Base-by-base conservation (phyloP, 2,797 vertebrate species). In the Prionace glauca region DNA sequence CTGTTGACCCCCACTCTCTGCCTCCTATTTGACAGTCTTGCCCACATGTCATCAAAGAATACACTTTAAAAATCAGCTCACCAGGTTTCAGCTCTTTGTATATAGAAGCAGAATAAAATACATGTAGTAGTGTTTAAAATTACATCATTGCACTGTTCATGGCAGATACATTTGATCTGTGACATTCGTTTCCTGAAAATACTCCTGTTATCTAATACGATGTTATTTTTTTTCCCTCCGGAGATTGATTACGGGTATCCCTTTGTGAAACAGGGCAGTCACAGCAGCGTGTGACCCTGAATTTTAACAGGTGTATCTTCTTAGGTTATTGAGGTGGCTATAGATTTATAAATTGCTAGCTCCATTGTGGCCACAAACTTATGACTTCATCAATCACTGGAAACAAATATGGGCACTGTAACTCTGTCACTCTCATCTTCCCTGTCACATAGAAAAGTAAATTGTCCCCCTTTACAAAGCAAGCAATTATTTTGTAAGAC, bases 401-500 rank as follows among this genome's bases (percentile, higher is more conserved):
- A 26, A 77, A 95, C 71, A 95, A 77, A 95, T 32, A 18, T 50
- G 93, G 26, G 20, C 62, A 24, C 20, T 84, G 81, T 45, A 92
- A 41, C 69, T 92, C n/a, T 94, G 67, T 69, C 26, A 56, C 41
- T 32, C 69, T 94, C 93, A 71, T 74, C 69, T 50, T 56, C 72
- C 29, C 4, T 60, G 29, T 95, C 45, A 95, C 45, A n/a, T 32
- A 69, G 71, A 41, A 45, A 69, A 22, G 91, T 56, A 74, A 41
- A 71, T 32, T 95, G 50, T 77, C 71, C 45, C 93, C 56, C 71
- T 77, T 16, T 56, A 77, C 60, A 72, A 56, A 14, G 93, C 93
- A 95, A 95, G 50, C 71, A 95, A 77, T 77, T 74, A 95, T 95
- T 77, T 60, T 56, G 71, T 20, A 32, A 95, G 74, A 95, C 32